These are phyloP conservation scores for Serrognathus titanus DNA, from an alignment of 2,888 invertebrate species.

Conservation along the genomic window DNA sequence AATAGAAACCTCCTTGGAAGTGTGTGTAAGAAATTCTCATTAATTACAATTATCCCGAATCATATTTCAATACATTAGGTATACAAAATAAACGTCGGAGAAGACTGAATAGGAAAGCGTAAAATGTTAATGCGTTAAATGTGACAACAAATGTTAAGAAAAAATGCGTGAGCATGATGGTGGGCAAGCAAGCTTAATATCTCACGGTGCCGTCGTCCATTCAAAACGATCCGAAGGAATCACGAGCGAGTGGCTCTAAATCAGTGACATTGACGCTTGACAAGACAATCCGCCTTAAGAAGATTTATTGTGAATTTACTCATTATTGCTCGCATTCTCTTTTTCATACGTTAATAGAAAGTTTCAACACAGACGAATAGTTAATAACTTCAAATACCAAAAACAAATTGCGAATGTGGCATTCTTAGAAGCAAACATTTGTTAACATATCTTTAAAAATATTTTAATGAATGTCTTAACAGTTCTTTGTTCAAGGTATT, in stretches of 20 bases:
- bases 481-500: no score
- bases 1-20: no score
- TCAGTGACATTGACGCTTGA: slow-evolving; percentile 21
- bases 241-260: slow-evolving; percentile 18
- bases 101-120: slow-evolving; percentile 10
- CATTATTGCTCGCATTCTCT: slow-evolving; percentile 11
- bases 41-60: slow-evolving; percentile 3
- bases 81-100: slow-evolving; percentile 11
- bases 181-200: slow-evolving; percentile 3
- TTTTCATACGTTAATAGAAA: no score
- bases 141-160: slow-evolving; percentile 19
- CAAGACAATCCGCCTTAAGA: slow-evolving; percentile 19
- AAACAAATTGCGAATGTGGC: no score
- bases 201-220: slow-evolving; percentile 11
- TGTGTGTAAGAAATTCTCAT: no score
- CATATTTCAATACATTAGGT: slow-evolving; percentile 8
- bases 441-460: no score
- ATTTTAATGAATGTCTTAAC: no score
- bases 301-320: slow-evolving; percentile 20
- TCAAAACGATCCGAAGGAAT: slow-evolving; percentile 15
- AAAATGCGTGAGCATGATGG: slow-evolving; percentile 5
- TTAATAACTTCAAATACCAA: no score
- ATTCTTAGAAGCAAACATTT: no score
- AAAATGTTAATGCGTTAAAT: slow-evolving; percentile 16
- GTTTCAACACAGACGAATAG: no score